Evolutionary conservation across 1,140 invertebrate genomes (phyloP), one percentile per base, ranked within the genome.

Genomic region (Ooceraea biroi): DNA sequence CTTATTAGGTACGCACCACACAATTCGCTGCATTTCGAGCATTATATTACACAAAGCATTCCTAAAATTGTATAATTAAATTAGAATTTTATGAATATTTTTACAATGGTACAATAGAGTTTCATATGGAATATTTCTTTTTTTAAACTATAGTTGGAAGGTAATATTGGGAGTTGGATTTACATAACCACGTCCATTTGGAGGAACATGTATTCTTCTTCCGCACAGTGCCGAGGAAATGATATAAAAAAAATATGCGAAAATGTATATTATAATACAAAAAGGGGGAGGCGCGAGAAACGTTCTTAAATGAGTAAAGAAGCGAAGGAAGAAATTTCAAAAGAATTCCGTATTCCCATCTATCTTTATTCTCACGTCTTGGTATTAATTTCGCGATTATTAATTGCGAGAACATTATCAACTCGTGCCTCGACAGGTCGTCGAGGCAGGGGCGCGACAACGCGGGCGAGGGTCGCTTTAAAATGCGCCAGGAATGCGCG

Each of bases 301-400:
- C 2, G 17, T n/a, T 60, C 1, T 2, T 3, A 19, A 22, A 27
- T 8, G 19, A 36, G 11, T 3, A 11, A 11, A 36, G n/a, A 12
- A 14, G 22, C 19, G 22, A 12, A 52, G 46, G 41, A 57, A 65
- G 74, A 46, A 80, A 80, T 80, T 80, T 11, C 36, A 0, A 50
- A 80, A 78, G 25, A 69, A 17, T 46, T 22, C 30, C 60, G 12
- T 36, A 4, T 14, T 61, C 55, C 69, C 19, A 87, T 84, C 19
- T 46, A 74, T 80, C 86, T 87, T 87, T 84, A 84, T 78, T 84
- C 55, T 82, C 68, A 82, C 69, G 68, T 50, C 66, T 61, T 19
- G 82, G 85, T 88, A 88, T 88, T 88, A 88, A 88, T 88, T 87
- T 69, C 82, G 76, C 69, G 82, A 88, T 87, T 87, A 88, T 87